Evolutionary conservation across 2,113 vertebrate species (phyloP), one percentile per base, ranked within the genome.

Genomic region (Peromyscus maniculatus): DNA sequence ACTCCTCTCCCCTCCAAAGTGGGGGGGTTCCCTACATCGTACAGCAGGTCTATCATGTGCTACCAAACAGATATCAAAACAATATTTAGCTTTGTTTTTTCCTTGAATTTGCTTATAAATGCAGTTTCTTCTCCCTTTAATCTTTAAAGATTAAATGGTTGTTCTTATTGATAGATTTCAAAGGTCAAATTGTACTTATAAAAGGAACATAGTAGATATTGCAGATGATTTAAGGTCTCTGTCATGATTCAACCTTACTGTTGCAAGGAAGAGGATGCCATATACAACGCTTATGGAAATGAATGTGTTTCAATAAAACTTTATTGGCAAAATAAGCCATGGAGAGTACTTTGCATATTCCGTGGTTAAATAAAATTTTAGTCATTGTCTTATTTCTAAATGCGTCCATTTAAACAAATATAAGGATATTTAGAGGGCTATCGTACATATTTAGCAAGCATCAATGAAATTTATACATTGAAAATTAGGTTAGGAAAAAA

Each of bases 401-500:
- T 89, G 94, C 94, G 69, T 52, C 31, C 22, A 77, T 22, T 5
- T 89, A 17, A 96, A 91, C 39, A 91, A 15, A 59, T 93, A 9
- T 33, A 93, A 57, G 33, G 49, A 26, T 87, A 33, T 78, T 97
- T 92, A 91, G 78, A 55, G 31, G 2, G 5, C 93, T 96, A 80
- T 0, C 21, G 16, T 7, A 0, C 87, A 57, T 57, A 71, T 17
- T 96, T 80, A 94, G 92, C 0, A 46, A 88, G 24, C 31, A 92
- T 72, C 59, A 97, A 4, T 87, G 74, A 87, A 95, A n/a, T 95
- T 96, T 80, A 71, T 74, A 74, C n/a, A 72, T 83, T 67, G 89
- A 89, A 94, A 96, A 94, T 52, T 67, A 87, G 96, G 83, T 96
- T 95, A 95, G 92, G 97, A 93, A 95, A 95, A 97, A 97, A 91